Evolutionary conservation across 2,797 vertebrate genomes (phyloP), one percentile per base, ranked within the genome.

Genomic region (Tarsius wallacei): DNA sequence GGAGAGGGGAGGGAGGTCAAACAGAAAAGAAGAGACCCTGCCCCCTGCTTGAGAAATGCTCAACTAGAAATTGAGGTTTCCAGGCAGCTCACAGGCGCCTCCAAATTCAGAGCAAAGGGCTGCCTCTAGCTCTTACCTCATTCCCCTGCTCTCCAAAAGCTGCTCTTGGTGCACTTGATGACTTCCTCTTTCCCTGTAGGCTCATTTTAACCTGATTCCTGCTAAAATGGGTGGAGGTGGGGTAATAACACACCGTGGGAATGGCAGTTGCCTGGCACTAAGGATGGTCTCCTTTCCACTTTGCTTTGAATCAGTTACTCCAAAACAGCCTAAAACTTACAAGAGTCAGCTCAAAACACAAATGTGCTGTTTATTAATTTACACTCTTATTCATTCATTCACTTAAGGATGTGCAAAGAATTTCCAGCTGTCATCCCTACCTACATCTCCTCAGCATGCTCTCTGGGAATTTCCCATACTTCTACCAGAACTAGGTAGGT

Each of bases 271-370:
- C 55, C 96, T 63, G 42, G n/a, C 78, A n/a, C 73, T 10, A 70
- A 89, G 57, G 47, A 61, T 55, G 51, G 6, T 76, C 26, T 83
- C 64, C 89, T 91, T 91, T 84, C 53, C 42, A 71, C 53, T 90
- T 86, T 63, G 42, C 26, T 70, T 26, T 11, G 24, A 78, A 51
- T 77, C 61, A 24, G 28, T 91, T 96, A 51, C 77, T 91, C 73
- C 51, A 57, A 88, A 94, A 64, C 63, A 31, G 66, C 57, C 47
- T 81, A 53, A 85, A 90, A 85, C n/a, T 61, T 81, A 26, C 15
- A 73, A 87, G 47, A 78, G 61, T 87, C 84, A 82, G 42, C 70
- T 87, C 83, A 80, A 94, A 74, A 57, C 90, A 88, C 53, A 90
- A 87, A 88, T 51, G 59, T 81, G 93, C 84, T 59, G 33, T 77